Percentiles rank a stretch among this genome's conserved stretches.
These are phyloP conservation scores for Parnassius mnemosyne DNA, from an alignment of 2,888 invertebrate species.

Conservation along the genomic window DNA sequence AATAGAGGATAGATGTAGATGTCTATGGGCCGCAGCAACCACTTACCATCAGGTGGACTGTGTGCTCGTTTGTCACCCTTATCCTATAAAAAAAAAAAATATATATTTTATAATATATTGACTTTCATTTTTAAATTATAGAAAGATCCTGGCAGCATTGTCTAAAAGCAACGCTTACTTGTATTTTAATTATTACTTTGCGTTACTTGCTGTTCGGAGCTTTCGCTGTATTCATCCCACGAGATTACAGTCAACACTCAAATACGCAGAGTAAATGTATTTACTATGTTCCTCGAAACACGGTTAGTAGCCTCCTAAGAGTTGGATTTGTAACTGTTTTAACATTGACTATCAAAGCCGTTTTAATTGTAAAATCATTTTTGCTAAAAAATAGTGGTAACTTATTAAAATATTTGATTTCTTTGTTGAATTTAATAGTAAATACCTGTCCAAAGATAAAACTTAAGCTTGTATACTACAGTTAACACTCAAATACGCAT, in stretches of 20 bases:
- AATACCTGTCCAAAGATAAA: too few relatives aligned
- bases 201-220: neutral
- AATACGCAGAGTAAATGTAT: neutral
- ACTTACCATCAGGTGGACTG: too few relatives aligned
- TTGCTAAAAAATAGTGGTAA: neutral
- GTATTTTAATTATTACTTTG: neutral
- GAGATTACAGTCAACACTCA: conserved; percentile 4
- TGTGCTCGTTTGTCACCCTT: too few relatives aligned
- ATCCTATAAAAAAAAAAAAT: too few relatives aligned
- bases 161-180: neutral
- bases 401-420: too few relatives aligned
- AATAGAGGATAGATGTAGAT: too few relatives aligned
- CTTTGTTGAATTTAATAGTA: too few relatives aligned
- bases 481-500: conserved; percentile 5
- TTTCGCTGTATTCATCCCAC: neutral
- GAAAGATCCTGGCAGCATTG: neutral
- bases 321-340: neutral
- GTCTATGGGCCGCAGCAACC: too few relatives aligned
- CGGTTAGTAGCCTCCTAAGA: neutral
- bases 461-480: neutral
- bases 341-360: neutral
- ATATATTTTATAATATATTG: too few relatives aligned
- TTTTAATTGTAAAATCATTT: neutral
- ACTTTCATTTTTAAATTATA: too few relatives aligned
- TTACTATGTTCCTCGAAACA: neutral